phyloP scores from a whole-genome alignment of 2,888 invertebrate species.

The Euclidia mi region DNA sequence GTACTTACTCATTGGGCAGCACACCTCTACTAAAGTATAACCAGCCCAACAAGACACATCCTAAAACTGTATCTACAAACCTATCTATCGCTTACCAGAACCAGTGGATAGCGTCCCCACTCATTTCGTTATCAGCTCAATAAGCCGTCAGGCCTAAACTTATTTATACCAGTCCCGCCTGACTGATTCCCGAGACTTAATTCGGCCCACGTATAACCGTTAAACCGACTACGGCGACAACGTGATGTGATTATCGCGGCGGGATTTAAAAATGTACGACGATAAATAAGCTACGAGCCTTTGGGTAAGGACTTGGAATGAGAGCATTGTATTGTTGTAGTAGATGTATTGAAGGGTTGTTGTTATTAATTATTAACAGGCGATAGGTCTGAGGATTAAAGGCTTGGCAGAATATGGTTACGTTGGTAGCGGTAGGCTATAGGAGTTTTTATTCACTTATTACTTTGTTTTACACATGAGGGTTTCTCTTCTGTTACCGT shows the following conservation, averaged over 20 bases:
- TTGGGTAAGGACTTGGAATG: conserved; percentile 5
- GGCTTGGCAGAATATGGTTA: too few relatives aligned
- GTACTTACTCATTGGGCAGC: too few relatives aligned
- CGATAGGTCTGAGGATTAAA: too few relatives aligned
- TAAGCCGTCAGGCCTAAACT: conserved; percentile 41
- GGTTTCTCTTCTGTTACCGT: too few relatives aligned
- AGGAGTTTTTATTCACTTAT: too few relatives aligned
- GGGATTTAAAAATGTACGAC: conserved; percentile 43
- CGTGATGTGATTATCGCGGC: conserved; percentile 54
- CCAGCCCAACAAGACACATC: too few relatives aligned
- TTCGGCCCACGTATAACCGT: conserved; percentile 61
- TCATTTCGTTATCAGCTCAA: conserved; percentile 47
- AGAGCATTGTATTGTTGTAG: background rate
- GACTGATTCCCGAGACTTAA: conserved; percentile 61
- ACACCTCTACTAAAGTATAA: too few relatives aligned
- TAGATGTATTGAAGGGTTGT: too few relatives aligned
- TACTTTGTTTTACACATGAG: too few relatives aligned
- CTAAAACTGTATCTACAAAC: conserved; percentile 12
- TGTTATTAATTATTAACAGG: too few relatives aligned
- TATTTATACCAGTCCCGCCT: conserved; percentile 62
- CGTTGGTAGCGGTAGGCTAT: too few relatives aligned
- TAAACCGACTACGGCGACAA: conserved; percentile 51
- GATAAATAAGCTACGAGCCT: conserved; percentile 18
- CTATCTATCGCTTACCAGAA: conserved; percentile 25
- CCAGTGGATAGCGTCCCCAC: conserved; percentile 23